These are phyloP conservation scores for Watsonalla binaria DNA, from an alignment of 2,888 invertebrate genomes.

Conservation along the genomic window DNA sequence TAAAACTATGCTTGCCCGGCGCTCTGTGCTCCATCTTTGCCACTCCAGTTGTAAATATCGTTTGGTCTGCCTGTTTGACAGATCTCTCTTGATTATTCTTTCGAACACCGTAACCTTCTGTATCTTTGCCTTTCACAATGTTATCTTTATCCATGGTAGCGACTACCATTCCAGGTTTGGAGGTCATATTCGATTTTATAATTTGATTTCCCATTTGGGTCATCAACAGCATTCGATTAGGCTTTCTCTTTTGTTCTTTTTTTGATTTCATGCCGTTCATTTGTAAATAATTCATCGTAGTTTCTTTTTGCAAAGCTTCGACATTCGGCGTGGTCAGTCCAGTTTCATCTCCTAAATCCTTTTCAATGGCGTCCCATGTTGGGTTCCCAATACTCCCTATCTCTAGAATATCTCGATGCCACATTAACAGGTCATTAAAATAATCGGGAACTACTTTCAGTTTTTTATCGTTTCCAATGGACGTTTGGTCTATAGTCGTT, in stretches of 20 bases:
- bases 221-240: neutral
- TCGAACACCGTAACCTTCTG: neutral
- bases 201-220: neutral
- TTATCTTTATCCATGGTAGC: too few species aligned
- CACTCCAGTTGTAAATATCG: neutral
- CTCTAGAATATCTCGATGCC: conserved; percentile 43
- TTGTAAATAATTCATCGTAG: neutral
- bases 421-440: conserved; percentile 40
- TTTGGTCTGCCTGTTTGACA: neutral
- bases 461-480: neutral
- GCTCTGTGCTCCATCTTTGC: conserved; percentile 6
- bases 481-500: neutral
- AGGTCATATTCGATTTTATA: neutral
- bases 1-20: neutral
- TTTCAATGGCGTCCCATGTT: conserved; percentile 23
- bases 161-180: neutral
- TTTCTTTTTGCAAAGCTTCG: conserved; percentile 18
- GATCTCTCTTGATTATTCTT: neutral
- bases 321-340: conserved; percentile 20
- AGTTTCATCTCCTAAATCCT: conserved; percentile 10
- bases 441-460: conserved; percentile 26
- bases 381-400: conserved; percentile 21
- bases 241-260: neutral
- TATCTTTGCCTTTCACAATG: too few species aligned
- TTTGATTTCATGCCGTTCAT: neutral